phyloP scores from a whole-genome alignment of 2,113 vertebrate species.

The Protomyctophum bolini region DNA sequence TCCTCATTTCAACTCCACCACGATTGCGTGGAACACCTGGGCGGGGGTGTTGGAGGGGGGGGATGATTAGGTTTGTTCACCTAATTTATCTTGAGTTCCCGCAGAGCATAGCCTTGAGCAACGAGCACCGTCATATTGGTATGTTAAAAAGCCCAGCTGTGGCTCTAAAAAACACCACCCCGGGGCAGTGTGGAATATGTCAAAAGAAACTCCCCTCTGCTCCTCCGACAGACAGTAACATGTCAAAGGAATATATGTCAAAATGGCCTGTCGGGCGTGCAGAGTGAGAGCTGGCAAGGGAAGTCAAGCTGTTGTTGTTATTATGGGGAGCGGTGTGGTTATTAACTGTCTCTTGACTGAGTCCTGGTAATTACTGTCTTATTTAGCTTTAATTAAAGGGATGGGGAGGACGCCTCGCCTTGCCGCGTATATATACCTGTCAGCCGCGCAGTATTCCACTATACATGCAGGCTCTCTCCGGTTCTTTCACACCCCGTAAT shows the following conservation, averaged over 20 bases:
- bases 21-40: conserved; percentile 3
- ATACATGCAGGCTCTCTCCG: conserved; percentile 29
- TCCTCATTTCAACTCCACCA: not conserved
- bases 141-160: conserved; percentile 44
- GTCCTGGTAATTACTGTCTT: conserved; percentile 68
- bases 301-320: conserved; percentile 18
- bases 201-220: conserved; percentile 14
- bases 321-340: conserved; percentile 50
- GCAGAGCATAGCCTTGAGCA: conserved; percentile 22
- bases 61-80: conserved; percentile 9
- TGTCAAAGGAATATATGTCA: conserved; percentile 21
- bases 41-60: conserved; percentile 2
- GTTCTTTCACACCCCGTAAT: conserved; percentile 57
- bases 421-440: conserved; percentile 23
- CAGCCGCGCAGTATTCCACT: conserved; percentile 40
- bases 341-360: conserved; percentile 69
- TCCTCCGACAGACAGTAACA: conserved; percentile 42
- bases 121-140: conserved; percentile 1
- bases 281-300: not conserved
- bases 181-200: conserved; percentile 21
- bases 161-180: not conserved
- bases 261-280: not conserved
- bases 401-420: conserved; percentile 35
- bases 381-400: conserved; percentile 76
- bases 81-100: conserved; percentile 10